Base-by-base conservation (phyloP, 1,140 invertebrate genomes). In the Physella acuta region DNA sequence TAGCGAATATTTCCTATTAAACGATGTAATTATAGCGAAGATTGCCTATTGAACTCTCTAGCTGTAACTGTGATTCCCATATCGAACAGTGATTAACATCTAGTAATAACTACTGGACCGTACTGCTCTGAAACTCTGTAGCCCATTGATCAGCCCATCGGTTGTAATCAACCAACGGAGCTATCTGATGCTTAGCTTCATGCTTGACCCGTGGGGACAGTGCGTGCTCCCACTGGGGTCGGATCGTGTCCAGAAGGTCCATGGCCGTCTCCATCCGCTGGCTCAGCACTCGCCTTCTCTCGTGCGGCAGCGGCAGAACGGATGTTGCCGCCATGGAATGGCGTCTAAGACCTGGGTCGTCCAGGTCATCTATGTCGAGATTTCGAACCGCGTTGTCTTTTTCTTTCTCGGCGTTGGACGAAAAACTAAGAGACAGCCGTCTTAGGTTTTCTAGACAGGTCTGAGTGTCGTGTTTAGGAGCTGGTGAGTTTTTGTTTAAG, bases 221-320 rank as follows among this genome's bases (percentile, higher is more conserved):
- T 1, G 73, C 26, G 17, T 75, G 44, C 30, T 76, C 44, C 0
- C 75, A 76, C 20, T 70, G 53, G 36, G 71, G 51, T 14, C 74
- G 66, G 1, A 82, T 63, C 8, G 71, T 75, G 67, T 82, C 81
- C 34, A 82, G 39, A 24, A 82, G 80, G 56, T 82, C 79, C 79
- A 82, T 82, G 37, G 76, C 79, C 56, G 76, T 76, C 63, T 82
- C 75, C 59, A 80, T 74, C 1, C 77, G 68, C 58, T 82, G 75
- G 2, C 77, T 76, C 53, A 80, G 37, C 4, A 78, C 70, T n/a
- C 80, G 70, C 53, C 76, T 73, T 73, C 73, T 72, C 8, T 77
- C 67, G 28, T 58, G 65, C 2, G 74, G 71, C 31, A 74, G 53
- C 8, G 49, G 17, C 17, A 44, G 20, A 2, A 17, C 14, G 14